Percentiles rank a stretch among this genome's conserved stretches.
Evolutionary conservation across 2,888 invertebrate genomes (phyloP).

Genomic region (Lymantria dispar): DNA sequence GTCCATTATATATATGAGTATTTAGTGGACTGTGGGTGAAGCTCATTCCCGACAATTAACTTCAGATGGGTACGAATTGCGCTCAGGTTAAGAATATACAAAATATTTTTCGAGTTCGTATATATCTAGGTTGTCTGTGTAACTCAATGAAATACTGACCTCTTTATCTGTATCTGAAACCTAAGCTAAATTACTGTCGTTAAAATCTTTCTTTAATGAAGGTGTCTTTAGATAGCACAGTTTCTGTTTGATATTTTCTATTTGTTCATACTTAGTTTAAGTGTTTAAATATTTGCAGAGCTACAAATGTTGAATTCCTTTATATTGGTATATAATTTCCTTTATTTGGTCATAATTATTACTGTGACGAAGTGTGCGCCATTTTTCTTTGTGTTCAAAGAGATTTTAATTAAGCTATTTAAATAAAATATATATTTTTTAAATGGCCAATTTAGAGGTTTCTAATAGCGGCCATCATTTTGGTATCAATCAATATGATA

Average conservation of each 20-base stretch:
- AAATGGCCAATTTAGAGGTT: background rate
- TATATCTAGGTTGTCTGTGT: too few species aligned
- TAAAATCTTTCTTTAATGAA: conserved; percentile 16
- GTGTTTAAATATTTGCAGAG: conserved; percentile 4
- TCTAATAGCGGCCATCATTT: background rate
- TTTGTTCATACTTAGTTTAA: background rate
- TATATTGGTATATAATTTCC: conserved; percentile 17
- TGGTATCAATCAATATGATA: conserved; percentile 18
- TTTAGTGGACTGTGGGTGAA: too few species aligned
- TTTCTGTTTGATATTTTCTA: background rate
- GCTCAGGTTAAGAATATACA: too few species aligned
- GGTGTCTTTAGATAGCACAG: conserved; percentile 39
- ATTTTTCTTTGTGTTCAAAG: conserved; percentile 7
- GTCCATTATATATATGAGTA: too few species aligned
- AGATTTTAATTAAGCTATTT: background rate
- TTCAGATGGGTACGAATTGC: too few species aligned
- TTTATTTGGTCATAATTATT: conserved; percentile 13
- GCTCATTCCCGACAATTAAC: too few species aligned
- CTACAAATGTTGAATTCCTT: conserved; percentile 77
- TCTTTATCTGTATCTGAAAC: too few species aligned
- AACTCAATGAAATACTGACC: too few species aligned
- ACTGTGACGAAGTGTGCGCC: conserved; percentile 8
- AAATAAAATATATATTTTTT: background rate
- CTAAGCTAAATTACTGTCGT: background rate
- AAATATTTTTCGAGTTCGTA: too few species aligned